These are phyloP conservation scores for Chiloscyllium punctatum DNA, from an alignment of 2,797 vertebrate genomes.

Conservation along the genomic window DNA sequence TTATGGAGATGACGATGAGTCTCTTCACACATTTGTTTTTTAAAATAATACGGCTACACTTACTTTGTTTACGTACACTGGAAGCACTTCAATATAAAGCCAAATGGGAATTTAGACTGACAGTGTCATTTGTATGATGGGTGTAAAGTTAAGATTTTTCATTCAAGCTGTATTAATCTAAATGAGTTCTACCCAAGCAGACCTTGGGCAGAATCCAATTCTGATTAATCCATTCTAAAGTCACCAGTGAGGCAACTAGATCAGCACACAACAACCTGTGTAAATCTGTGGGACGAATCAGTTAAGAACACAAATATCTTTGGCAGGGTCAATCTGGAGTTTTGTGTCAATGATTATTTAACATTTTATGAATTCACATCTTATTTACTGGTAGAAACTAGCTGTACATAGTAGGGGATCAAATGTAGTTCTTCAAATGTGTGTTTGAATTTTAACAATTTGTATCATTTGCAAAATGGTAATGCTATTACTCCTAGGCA, in stretches of 20 bases:
- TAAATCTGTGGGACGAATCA: constrained; percentile 15
- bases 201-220: constrained; percentile 29
- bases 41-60: neutral
- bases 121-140: neutral
- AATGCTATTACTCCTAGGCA: neutral
- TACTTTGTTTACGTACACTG: neutral
- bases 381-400: neutral
- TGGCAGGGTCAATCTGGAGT: neutral
- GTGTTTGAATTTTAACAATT: neutral
- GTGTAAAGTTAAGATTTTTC: neutral
- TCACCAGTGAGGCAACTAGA: constrained; percentile 2
- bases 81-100: constrained; percentile 1
- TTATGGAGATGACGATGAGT: neutral
- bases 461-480: neutral
- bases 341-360: neutral
- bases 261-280: constrained; percentile 18
- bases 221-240: constrained; percentile 31
- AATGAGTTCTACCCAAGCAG: neutral
- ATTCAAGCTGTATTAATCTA: neutral
- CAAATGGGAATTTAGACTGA: neutral
- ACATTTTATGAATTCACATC: constrained; percentile 30
- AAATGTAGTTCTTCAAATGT: neutral
- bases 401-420: neutral
- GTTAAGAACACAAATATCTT: constrained; percentile 26
- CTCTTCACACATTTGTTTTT: constrained; percentile 19